phyloP scores from a whole-genome alignment of 2,113 vertebrate species.

The Tylochromis polylepis region DNA sequence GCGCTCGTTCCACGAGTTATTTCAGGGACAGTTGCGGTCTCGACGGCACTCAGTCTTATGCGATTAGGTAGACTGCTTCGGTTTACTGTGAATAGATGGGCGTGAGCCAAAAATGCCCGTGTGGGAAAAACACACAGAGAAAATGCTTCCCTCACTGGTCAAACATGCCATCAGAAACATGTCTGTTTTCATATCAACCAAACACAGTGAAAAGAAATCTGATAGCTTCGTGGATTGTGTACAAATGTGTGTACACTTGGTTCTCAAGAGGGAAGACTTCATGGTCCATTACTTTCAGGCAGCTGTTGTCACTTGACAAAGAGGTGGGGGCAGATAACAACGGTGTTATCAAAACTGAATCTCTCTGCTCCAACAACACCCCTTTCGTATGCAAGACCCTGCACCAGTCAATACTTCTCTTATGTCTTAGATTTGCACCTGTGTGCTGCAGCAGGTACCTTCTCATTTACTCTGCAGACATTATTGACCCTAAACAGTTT shows the following conservation, averaged over 20 bases:
- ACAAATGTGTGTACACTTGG: neutral
- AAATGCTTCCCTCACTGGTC: neutral
- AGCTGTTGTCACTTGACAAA: constrained; percentile 21
- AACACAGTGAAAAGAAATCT: neutral
- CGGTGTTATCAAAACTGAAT: constrained; percentile 7
- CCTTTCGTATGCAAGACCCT: neutral
- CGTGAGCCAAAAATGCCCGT: neutral
- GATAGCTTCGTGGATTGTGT: neutral
- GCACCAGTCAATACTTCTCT: neutral
- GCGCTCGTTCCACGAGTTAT: neutral
- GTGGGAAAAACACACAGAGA: neutral
- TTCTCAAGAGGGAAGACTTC: neutral
- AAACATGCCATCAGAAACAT: neutral
- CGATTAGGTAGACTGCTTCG: fast-evolving
- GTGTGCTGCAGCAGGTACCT: neutral
- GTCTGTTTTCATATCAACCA: neutral
- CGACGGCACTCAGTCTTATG: no score
- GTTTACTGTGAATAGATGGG: neutral
- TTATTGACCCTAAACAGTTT: constrained; percentile 1
- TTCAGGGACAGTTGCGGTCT: neutral
- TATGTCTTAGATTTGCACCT: neutral
- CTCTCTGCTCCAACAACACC: neutral
- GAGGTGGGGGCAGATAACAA: neutral
- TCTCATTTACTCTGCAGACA: neutral
- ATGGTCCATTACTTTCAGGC: constrained; percentile 14